phyloP scores from a whole-genome alignment of 2,113 vertebrate genomes.

The Tragelaphus strepsiceros region DNA sequence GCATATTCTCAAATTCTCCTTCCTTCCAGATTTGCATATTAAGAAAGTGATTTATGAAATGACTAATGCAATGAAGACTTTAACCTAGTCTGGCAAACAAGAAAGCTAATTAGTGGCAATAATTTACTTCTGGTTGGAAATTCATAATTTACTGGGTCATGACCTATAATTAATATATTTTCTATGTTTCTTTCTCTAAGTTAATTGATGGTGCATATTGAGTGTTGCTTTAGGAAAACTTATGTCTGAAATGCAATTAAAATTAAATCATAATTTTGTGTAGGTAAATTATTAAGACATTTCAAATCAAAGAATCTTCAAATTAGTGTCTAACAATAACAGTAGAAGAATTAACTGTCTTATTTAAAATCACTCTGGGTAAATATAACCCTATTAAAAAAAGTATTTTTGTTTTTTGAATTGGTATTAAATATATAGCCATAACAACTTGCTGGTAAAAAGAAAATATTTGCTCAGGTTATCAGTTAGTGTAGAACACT shows the following conservation, averaged over 20 bases:
- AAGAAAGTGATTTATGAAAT: conserved; percentile 70
- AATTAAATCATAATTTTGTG: conserved; percentile 64
- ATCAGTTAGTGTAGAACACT: neutral
- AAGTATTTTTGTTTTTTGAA: conserved; percentile 17
- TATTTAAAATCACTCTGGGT: conserved; percentile 54
- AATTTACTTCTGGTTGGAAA: conserved; percentile 78
- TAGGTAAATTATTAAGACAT: conserved; percentile 71
- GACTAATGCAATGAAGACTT: conserved; percentile 74
- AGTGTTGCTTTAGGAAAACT: conserved; percentile 68
- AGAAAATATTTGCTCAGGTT: conserved; percentile 31
- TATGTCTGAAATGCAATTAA: conserved; percentile 77
- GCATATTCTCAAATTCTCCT: conserved; percentile 36
- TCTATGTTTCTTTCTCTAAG: conserved; percentile 76
- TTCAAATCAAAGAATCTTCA: conserved; percentile 67
- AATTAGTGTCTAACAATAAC: conserved; percentile 53
- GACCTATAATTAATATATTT: conserved; percentile 82
- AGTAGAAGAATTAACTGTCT: conserved; percentile 45
- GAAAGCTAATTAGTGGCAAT: conserved; percentile 80
- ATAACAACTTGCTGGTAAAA: neutral
- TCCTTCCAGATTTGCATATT: conserved; percentile 37
- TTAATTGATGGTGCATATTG: conserved; percentile 78
- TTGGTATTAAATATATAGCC: conserved; percentile 10
- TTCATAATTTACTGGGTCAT: conserved; percentile 79
- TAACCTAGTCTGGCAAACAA: conserved; percentile 74
- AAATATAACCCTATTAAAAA: conserved; percentile 47